A percentile compares a stretch with the other conserved stretches of the same genome.
Conservation (phyloP, 2,888 invertebrate species). For the Germaria angustata region DNA sequence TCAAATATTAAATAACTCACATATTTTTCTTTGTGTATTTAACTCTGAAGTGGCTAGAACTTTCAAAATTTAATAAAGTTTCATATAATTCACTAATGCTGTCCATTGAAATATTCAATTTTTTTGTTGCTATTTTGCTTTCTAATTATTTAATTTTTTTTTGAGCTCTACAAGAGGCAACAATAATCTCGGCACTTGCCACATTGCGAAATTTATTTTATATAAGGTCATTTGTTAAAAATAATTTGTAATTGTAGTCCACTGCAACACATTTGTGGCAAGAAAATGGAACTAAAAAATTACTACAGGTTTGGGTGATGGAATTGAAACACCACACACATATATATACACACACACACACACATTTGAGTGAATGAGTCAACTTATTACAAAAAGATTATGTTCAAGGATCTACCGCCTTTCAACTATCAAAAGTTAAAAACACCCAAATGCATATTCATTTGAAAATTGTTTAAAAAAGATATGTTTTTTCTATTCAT, state of each 20-base stretch:
- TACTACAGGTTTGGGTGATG: slow-evolving; percentile 60
- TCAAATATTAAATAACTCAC: too few relatives aligned
- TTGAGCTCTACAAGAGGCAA: slow-evolving; percentile 18
- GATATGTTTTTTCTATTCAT: background rate
- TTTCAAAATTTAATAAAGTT: background rate
- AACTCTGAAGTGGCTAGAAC: background rate
- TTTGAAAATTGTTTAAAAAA: slow-evolving; percentile 12
- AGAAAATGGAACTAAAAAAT: slow-evolving; percentile 7
- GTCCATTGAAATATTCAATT: background rate
- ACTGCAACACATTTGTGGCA: background rate
- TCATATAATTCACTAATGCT: background rate
- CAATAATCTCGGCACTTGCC: slow-evolving; percentile 61
- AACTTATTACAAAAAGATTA: slow-evolving; percentile 65
- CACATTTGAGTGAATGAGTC: slow-evolving; percentile 62
- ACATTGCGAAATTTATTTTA: slow-evolving; percentile 73
- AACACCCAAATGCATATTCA: slow-evolving; percentile 14
- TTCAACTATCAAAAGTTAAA: background rate
- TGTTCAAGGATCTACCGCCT: slow-evolving; percentile 55
- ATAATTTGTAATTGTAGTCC: slow-evolving; percentile 72
- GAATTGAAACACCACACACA: background rate
- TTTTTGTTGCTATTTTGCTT: background rate
- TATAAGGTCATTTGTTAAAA: slow-evolving; percentile 77
- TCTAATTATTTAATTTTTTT: background rate
- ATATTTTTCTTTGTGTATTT: slow-evolving; percentile 3
- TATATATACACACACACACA: too few relatives aligned